Base-by-base conservation (phyloP, 2,113 vertebrate species). In the Thunnus maccoyii region DNA sequence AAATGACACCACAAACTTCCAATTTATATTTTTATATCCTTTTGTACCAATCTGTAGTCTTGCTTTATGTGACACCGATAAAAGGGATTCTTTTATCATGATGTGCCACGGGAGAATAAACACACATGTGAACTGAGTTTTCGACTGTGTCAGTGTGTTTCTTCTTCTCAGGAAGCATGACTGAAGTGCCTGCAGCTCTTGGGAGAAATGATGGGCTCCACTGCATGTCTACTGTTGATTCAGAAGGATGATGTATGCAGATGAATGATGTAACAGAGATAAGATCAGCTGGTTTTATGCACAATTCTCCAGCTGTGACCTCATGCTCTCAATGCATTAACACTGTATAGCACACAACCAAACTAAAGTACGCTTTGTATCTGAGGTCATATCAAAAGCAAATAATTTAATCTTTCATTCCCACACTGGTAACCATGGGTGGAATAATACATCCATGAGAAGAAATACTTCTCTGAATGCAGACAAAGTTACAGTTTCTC, bases 11-110 rank as follows among this genome's bases (percentile, higher is more conserved):
- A 76, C 57, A 71, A 84, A 89, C 81, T 52, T 83, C 51, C 77
- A 58, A 5, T 72, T 83, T 87, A 64, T 93, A 88, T 91, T 92
- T 93, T 93, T 93, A 75, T 91, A 92, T 86, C 70, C 61, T 84
- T 93, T 91, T 92, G 64, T 91, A 91, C 62, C 81, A 52, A 72
- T 44, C 71, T 86, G 78, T 93, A 86, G 86, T 86, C 67, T 90
- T 70, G 77, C 76, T 84, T 90, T 76, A 83, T 86, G 66, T 89
- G 85, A 88, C 90, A 88, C 90, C 61, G 83, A 86, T 85, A 25
- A 76, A 87, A 82, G 54, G 20, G 64, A 51, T 68, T 76, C 20
- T 85, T 89, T 92, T 68, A 86, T 93, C 85, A 72, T 67, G 48
- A 85, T 76, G 87, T 91, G 90, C 61, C 85, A 84, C 70, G 62